Evolutionary conservation across 1,140 invertebrate species (phyloP), one percentile per base, ranked within the genome.

Genomic region (Anoplophora glabripennis): DNA sequence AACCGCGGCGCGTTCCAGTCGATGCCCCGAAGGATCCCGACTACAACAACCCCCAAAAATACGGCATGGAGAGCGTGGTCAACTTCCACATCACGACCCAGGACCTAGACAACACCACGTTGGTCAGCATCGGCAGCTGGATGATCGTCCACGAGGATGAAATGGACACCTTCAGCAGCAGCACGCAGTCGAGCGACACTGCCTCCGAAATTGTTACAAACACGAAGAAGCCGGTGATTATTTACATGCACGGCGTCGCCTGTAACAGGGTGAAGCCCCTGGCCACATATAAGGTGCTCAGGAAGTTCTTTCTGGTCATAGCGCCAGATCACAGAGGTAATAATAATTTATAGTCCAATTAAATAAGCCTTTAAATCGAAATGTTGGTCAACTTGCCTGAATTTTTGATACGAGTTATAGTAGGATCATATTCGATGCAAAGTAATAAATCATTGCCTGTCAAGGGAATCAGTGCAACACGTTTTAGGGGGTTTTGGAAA

Each of bases 291-390:
- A 36, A 45, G n/a, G 64, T 69, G 10, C 42, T 72, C 8, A 53
- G 69, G n/a, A 55, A 65, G 46, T 63, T 65, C 47, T 72, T 73
- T 55, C 93, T 97, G 77, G 83, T 98, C n/a, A 78, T 98, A 47
- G 81, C 90, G 4, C 88, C 96, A 67, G 95, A 98, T 77, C 98
- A 98, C 75, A 79, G 93, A 79, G 88, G 89, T 88, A 77, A 79
- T 74, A 71, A 40, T n/a, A n/a, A n/a, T n/a, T n/a, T n/a, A n/a
- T n/a, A n/a, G n/a, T n/a, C n/a, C n/a, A n/a, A n/a, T n/a, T n/a
- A n/a, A n/a, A n/a, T n/a, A n/a, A n/a, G n/a, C n/a, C n/a, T n/a
- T n/a, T n/a, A n/a, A n/a, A n/a, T n/a, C n/a, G n/a, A n/a, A n/a
- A n/a, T n/a, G n/a, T n/a, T n/a, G n/a, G n/a, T n/a, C n/a, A n/a